These are phyloP conservation scores for Oenanthe melanoleuca DNA, from an alignment of 2,113 vertebrate species.

Conservation along the genomic window DNA sequence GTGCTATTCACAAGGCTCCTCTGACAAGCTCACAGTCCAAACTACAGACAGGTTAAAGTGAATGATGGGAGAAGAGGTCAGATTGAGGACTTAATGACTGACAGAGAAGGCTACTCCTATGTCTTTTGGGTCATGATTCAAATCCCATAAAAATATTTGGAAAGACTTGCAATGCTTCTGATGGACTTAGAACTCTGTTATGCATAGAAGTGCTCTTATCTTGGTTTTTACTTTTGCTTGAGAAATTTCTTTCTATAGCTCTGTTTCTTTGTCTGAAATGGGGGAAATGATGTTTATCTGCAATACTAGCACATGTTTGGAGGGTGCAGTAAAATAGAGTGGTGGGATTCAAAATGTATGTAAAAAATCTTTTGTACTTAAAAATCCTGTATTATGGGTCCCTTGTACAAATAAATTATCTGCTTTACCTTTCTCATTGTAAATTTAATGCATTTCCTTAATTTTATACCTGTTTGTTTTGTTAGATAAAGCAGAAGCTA, in stretches of 20 bases:
- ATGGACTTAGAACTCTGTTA: neutral
- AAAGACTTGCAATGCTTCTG: neutral
- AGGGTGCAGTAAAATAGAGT: neutral
- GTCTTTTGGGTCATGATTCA: neutral
- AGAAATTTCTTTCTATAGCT: neutral
- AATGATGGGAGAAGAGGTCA: neutral
- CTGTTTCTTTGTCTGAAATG: neutral
- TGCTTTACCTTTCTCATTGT: constrained; percentile 10
- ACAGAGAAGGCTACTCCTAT: neutral
- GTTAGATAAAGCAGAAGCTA: neutral
- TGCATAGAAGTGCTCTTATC: neutral
- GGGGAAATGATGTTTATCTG: neutral
- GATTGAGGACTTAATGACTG: neutral
- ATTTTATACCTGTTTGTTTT: constrained; percentile 16
- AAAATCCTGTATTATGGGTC: neutral
- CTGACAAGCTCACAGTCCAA: neutral
- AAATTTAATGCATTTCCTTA: constrained; percentile 39
- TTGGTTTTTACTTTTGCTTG: neutral
- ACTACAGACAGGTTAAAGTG: neutral
- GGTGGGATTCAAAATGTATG: neutral
- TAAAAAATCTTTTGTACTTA: neutral
- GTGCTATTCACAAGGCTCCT: neutral
- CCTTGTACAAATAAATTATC: constrained; percentile 13
- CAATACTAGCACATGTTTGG: neutral
- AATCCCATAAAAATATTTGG: neutral